These are phyloP conservation scores for Caenorhabditis sp. DNA, from an alignment of 2,888 invertebrate genomes.

Conservation along the genomic window DNA sequence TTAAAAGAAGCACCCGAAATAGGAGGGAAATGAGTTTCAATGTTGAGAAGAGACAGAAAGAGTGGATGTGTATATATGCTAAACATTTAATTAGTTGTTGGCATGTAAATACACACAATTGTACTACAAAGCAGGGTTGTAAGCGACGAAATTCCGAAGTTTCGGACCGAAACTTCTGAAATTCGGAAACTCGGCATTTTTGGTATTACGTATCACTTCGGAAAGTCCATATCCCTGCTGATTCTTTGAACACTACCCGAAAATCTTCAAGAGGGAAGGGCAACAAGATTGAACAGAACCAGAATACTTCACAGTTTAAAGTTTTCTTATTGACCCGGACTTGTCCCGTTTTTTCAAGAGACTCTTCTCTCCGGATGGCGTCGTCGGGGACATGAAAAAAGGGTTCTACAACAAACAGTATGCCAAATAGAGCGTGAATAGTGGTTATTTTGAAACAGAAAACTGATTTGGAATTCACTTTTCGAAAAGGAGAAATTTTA, in stretches of 20 bases:
- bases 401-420: conserved; percentile 11
- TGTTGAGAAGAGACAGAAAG: not conserved
- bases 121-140: not conserved
- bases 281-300: not conserved
- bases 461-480: conserved; percentile 10
- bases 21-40: conserved; percentile 15
- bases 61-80: conserved; percentile 13
- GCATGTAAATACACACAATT: conserved; percentile 19
- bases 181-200: not conserved
- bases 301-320: conserved; percentile 21
- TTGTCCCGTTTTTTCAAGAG: conserved; percentile 39
- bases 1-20: not conserved
- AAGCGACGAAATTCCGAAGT: no score
- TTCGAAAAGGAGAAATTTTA: not conserved
- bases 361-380: conserved; percentile 11
- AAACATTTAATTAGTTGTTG: conserved; percentile 31
- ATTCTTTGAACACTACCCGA: not conserved
- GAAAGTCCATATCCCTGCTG: no score
- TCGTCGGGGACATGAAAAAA: conserved; percentile 8
- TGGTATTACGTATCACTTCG: no score
- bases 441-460: conserved; percentile 7
- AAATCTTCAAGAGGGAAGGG: not conserved
- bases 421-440: conserved; percentile 47
- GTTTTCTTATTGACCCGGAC: conserved; percentile 39
- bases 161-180: no score